Conservation (phyloP, 2,113 vertebrate species). For the Xyliphius kryptos region DNA sequence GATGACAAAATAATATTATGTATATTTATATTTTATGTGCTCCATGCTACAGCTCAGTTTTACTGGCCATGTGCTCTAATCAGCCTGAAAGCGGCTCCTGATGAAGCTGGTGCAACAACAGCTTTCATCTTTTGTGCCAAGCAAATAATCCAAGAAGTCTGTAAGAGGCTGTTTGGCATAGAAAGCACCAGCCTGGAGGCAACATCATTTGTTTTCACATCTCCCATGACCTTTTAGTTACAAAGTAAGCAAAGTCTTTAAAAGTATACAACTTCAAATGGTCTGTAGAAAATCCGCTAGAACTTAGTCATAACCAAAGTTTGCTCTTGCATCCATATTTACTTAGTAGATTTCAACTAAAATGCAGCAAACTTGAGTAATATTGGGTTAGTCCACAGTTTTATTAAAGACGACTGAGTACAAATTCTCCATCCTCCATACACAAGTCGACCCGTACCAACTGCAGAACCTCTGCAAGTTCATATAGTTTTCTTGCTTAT, state of each 20-base stretch:
- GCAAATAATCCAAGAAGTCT: slow-evolving; percentile 9
- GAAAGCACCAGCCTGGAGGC: slow-evolving; percentile 3
- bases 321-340: neutral
- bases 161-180: slow-evolving; percentile 7
- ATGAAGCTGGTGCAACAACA: slow-evolving; percentile 2
- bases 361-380: too few relatives aligned
- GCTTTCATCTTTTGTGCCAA: slow-evolving; percentile 13
- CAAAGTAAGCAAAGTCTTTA: neutral
- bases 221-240: neutral
- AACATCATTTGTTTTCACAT: slow-evolving; percentile 2
- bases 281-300: neutral
- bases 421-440: too few relatives aligned
- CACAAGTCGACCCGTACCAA: too few relatives aligned
- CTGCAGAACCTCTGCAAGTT: too few relatives aligned
- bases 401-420: too few relatives aligned
- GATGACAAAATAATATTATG: too few relatives aligned
- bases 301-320: neutral
- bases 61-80: slow-evolving; percentile 1
- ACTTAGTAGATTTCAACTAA: too few relatives aligned
- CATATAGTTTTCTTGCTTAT: too few relatives aligned
- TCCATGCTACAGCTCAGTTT: neutral
- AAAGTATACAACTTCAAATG: neutral
- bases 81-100: slow-evolving; percentile 4
- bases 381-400: too few relatives aligned
- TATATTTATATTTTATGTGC: neutral